Conservation (phyloP, 1,140 invertebrate species). For the Parasteatoda tepidariorum region DNA sequence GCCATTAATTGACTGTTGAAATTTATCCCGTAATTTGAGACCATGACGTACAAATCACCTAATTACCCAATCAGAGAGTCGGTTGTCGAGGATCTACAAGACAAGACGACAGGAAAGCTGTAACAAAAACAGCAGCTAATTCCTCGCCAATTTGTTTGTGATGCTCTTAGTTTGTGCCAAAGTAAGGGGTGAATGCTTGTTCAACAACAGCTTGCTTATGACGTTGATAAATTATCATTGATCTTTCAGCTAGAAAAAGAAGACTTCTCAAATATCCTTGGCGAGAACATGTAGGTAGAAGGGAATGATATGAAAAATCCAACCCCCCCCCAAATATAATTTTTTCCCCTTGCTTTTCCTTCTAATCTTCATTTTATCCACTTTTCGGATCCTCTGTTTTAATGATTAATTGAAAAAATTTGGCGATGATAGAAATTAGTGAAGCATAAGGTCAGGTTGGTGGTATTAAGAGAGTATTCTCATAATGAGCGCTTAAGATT, state of each 20-base stretch:
- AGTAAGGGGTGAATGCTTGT: neutral
- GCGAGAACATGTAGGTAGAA: neutral
- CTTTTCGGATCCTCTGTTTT: conserved; percentile 45
- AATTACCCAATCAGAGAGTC: conserved; percentile 53
- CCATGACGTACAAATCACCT: conserved; percentile 50
- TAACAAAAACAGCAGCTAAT: conserved; percentile 43
- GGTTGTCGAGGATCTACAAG: conserved; percentile 28
- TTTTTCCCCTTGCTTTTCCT: neutral
- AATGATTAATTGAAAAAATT: conserved; percentile 60
- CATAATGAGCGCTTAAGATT: conserved; percentile 47
- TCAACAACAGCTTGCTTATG: conserved; percentile 57
- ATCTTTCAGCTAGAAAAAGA: conserved; percentile 10
- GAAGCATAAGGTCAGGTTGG: conserved; percentile 6
- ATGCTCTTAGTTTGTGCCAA: conserved; percentile 5
- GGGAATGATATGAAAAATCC: neutral
- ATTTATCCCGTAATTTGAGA: conserved; percentile 40
- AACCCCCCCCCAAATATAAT: neutral
- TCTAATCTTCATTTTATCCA: conserved; percentile 36
- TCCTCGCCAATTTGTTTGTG: conserved; percentile 53
- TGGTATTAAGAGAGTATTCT: neutral
- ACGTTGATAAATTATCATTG: conserved; percentile 58
- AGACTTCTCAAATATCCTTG: neutral
- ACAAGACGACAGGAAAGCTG: conserved; percentile 9
- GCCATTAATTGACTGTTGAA: conserved; percentile 23
- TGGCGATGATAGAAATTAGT: conserved; percentile 45